Conservation (phyloP, 2,113 vertebrate genomes). For the Odontesthes bonariensis region DNA sequence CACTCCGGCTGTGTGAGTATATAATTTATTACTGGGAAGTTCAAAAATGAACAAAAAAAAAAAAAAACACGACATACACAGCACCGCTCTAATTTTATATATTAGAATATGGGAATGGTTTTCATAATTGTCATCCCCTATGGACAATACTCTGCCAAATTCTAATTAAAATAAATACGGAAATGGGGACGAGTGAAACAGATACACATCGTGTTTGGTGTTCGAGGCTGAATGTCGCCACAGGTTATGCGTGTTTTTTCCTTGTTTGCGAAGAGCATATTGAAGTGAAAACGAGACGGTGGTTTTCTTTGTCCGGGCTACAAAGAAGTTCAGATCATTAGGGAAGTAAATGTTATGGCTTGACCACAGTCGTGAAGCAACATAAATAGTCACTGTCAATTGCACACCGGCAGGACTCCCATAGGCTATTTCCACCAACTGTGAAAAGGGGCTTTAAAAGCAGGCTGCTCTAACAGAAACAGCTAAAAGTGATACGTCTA, state of each 20-base stretch:
- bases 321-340: constrained; percentile 25
- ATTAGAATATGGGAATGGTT: constrained; percentile 58
- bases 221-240: constrained; percentile 21
- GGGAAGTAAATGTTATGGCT: not conserved
- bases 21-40: constrained; percentile 75
- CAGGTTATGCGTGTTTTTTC: constrained; percentile 27
- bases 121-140: constrained; percentile 65
- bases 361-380: not conserved
- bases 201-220: constrained; percentile 52
- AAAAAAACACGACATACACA: constrained; percentile 65
- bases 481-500: constrained; percentile 48
- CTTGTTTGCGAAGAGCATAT: constrained; percentile 7
- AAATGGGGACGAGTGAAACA: constrained; percentile 47
- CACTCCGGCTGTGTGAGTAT: constrained; percentile 47
- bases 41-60: constrained; percentile 58
- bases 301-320: constrained; percentile 3
- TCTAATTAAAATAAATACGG: constrained; percentile 71
- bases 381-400: not conserved
- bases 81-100: constrained; percentile 63
- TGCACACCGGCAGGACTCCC: constrained; percentile 4
- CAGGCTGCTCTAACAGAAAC: constrained; percentile 6
- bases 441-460: constrained; percentile 14
- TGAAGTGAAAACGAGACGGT: not conserved
- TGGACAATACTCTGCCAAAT: constrained; percentile 60
- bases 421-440: not conserved